Evolutionary conservation across 2,888 invertebrate species (phyloP).

Genomic region (Agriopis marginaria): DNA sequence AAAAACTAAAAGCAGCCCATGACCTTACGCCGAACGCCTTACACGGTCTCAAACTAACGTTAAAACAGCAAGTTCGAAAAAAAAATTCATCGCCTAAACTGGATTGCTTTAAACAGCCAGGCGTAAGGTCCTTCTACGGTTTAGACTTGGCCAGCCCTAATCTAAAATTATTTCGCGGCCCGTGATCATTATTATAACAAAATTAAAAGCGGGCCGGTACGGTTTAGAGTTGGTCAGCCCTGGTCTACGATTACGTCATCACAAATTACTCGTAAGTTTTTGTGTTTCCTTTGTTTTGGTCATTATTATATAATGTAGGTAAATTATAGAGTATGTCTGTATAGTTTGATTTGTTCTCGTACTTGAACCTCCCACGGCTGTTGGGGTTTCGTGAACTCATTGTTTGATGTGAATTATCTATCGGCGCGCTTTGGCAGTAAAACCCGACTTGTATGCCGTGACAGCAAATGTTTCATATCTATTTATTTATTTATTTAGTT

Average conservation of each 20-base stretch:
- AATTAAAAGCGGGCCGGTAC: not conserved
- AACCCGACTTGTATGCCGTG: too few species aligned
- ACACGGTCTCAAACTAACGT: too few species aligned
- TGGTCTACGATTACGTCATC: conserved; percentile 12
- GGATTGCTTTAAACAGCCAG: too few species aligned
- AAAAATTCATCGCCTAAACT: too few species aligned
- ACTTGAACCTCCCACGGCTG: not conserved
- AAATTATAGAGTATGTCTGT: conserved; percentile 7
- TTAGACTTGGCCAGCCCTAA: not conserved
- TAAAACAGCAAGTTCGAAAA: too few species aligned
- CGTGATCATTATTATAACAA: not conserved
- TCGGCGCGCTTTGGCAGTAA: too few species aligned
- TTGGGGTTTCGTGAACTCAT: not conserved
- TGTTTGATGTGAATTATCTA: too few species aligned
- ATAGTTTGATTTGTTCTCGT: conserved; percentile 1
- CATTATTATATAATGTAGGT: conserved; percentile 16
- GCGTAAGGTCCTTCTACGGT: not conserved
- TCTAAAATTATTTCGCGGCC: not conserved
- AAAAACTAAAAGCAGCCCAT: too few species aligned
- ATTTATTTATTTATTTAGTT: too few species aligned
- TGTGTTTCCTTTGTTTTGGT: conserved; percentile 17
- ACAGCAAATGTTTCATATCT: too few species aligned
- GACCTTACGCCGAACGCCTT: too few species aligned
- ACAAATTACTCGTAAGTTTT: conserved; percentile 14
- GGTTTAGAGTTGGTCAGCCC: not conserved